Conservation (phyloP, 1,140 invertebrate genomes). For the Drosophila tropicalis region DNA sequence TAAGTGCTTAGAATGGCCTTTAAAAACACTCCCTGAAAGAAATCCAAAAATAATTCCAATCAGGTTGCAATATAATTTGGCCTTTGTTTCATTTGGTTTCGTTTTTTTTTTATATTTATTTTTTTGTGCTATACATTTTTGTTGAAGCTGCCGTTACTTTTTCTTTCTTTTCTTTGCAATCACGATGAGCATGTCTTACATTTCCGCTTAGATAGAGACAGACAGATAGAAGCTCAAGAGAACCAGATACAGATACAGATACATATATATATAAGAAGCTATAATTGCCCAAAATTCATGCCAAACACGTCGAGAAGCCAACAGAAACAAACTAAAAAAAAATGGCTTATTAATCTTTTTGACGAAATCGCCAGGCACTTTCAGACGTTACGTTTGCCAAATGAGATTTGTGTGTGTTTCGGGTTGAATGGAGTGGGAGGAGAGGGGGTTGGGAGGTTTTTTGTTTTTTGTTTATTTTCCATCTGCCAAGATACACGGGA, state of each 20-base stretch:
- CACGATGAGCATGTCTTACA: conserved; percentile 56
- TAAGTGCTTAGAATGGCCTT: conserved; percentile 5
- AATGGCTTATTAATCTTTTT: conserved; percentile 77
- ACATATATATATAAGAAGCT: conserved; percentile 20
- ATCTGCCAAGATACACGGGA: conserved; percentile 5
- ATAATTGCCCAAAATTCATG: conserved; percentile 52
- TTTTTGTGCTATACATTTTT: conserved; percentile 15
- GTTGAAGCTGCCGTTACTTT: conserved; percentile 36
- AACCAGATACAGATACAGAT: conserved; percentile 14
- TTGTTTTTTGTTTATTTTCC: conserved; percentile 48
- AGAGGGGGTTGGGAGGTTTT: no score
- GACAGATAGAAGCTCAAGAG: background rate
- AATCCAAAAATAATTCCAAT: background rate
- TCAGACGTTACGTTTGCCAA: conserved; percentile 54
- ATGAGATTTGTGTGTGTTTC: conserved; percentile 30
- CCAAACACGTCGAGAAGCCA: conserved; percentile 60
- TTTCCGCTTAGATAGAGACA: conserved; percentile 53
- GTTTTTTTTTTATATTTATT: background rate
- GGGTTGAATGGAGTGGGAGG: conserved; percentile 27
- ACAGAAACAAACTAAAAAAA: conserved; percentile 24
- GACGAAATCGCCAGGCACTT: conserved; percentile 67
- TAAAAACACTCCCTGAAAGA: conserved; percentile 13
- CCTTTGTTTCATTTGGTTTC: conserved; percentile 10
- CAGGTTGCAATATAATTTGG: background rate
- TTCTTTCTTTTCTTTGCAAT: conserved; percentile 30